phyloP scores from a whole-genome alignment of 2,888 invertebrate species.

The Monochamus alternatus region DNA sequence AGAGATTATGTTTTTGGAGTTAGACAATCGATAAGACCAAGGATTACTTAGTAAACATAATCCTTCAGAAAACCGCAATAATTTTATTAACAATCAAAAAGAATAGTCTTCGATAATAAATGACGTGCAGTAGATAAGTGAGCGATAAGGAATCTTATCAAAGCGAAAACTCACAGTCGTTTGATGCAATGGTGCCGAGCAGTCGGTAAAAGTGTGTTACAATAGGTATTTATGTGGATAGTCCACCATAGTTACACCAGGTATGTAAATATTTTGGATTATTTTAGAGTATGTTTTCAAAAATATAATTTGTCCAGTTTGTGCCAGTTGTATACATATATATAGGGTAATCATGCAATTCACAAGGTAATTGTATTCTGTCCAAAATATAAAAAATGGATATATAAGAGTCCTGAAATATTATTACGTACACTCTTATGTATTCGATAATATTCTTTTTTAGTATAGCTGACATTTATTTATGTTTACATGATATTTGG shows the following conservation, averaged over 20 bases:
- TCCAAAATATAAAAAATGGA: too few species aligned
- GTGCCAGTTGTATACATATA: too few species aligned
- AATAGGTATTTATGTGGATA: conserved; percentile 16
- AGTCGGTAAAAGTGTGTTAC: conserved; percentile 23
- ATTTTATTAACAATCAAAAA: not conserved
- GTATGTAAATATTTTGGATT: conserved; percentile 32
- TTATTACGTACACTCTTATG: not conserved
- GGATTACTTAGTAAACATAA: not conserved
- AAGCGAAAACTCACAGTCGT: conserved; percentile 32
- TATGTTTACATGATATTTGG: too few species aligned
- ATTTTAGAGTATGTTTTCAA: not conserved
- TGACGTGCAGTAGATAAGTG: conserved; percentile 42
- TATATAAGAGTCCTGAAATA: too few species aligned
- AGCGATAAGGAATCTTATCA: conserved; percentile 43
- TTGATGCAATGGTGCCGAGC: conserved; percentile 25
- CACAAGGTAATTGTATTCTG: too few species aligned
- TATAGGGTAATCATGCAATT: too few species aligned
- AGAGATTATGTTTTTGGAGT: too few species aligned
- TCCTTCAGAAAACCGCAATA: not conserved
- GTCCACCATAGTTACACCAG: not conserved
- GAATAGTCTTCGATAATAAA: conserved; percentile 29
- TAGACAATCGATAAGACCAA: too few species aligned
- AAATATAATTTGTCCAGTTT: not conserved
- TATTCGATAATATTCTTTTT: not conserved
- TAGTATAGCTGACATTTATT: too few species aligned